Conservation (phyloP, 2,888 invertebrate genomes). For the Caenorhabditis sulstoni region DNA sequence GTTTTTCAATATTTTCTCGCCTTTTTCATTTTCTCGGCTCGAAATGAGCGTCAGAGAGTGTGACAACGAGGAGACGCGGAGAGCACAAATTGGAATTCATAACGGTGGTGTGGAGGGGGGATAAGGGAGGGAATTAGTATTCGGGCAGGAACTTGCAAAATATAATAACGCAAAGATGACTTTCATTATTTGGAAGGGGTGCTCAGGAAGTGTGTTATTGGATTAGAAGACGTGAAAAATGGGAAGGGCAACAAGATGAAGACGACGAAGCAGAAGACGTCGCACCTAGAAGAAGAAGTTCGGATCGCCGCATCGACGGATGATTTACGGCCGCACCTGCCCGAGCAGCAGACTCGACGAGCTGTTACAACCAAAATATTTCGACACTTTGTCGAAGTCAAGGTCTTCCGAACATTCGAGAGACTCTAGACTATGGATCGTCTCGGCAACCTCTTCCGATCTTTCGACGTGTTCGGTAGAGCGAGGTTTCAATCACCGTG, state of each 20-base stretch:
- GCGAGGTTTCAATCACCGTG: too few relatives aligned
- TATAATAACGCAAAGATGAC: conserved; percentile 33
- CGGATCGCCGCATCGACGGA: neutral
- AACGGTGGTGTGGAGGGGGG: conserved; percentile 6
- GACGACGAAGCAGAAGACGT: neutral
- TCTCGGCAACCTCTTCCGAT: too few relatives aligned
- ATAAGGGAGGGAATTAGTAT: conserved; percentile 45
- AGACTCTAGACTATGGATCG: too few relatives aligned
- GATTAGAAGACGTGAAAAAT: conserved; percentile 15
- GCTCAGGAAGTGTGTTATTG: conserved; percentile 13
- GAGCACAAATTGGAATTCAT: conserved; percentile 48
- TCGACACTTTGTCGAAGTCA: too few relatives aligned
- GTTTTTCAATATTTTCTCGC: conserved; percentile 11
- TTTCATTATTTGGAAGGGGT: conserved; percentile 18
- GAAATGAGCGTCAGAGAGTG: neutral
- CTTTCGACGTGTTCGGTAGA: too few relatives aligned
- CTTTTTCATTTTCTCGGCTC: conserved; percentile 9
- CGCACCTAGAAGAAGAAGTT: neutral
- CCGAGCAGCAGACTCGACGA: too few relatives aligned
- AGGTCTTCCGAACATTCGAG: too few relatives aligned
- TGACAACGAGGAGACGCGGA: neutral
- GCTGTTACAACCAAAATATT: neutral
- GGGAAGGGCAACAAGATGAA: neutral
- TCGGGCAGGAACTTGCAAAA: conserved; percentile 37
- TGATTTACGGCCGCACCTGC: neutral